phyloP scores from a whole-genome alignment of 2,888 invertebrate genomes.

The Microctonus aethiopoides region DNA sequence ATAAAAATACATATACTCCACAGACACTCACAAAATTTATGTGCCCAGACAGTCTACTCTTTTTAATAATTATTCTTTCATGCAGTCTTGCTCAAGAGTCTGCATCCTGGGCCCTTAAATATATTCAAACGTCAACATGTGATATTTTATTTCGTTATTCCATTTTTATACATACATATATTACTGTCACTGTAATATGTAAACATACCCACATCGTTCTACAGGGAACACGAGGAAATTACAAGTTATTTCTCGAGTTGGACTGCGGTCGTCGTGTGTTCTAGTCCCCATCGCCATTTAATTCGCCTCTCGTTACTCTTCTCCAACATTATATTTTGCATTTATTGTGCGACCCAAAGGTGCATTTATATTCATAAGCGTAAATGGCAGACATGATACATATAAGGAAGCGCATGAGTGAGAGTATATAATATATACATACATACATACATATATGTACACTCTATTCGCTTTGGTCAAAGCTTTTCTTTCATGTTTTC shows the following conservation, averaged over 20 bases:
- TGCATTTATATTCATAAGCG: slow-evolving; percentile 65
- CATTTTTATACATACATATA: neutral
- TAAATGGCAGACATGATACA: slow-evolving; percentile 53
- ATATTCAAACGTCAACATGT: slow-evolving; percentile 12
- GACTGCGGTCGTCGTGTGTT: neutral
- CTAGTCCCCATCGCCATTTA: neutral
- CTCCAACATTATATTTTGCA: slow-evolving; percentile 36
- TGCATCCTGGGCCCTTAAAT: neutral
- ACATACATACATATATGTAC: slow-evolving; percentile 38
- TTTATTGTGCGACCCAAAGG: slow-evolving; percentile 58
- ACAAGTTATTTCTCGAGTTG: slow-evolving; percentile 4
- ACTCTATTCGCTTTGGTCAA: slow-evolving; percentile 44
- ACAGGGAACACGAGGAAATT: neutral
- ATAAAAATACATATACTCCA: neutral
- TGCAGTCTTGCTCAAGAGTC: neutral
- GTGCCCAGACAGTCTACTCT: neutral
- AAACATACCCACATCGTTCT: neutral
- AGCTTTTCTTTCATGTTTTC: slow-evolving; percentile 52
- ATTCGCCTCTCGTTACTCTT: slow-evolving; percentile 3
- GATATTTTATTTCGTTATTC: slow-evolving; percentile 20
- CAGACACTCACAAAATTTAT: neutral
- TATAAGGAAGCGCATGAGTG: no score
- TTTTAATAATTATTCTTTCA: neutral
- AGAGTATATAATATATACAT: slow-evolving; percentile 49
- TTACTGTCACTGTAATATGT: slow-evolving; percentile 10